A percentile compares a stretch with the other conserved stretches of the same genome.
phyloP scores from a whole-genome alignment of 2,888 invertebrate species.

The Spilarctia lutea region DNA sequence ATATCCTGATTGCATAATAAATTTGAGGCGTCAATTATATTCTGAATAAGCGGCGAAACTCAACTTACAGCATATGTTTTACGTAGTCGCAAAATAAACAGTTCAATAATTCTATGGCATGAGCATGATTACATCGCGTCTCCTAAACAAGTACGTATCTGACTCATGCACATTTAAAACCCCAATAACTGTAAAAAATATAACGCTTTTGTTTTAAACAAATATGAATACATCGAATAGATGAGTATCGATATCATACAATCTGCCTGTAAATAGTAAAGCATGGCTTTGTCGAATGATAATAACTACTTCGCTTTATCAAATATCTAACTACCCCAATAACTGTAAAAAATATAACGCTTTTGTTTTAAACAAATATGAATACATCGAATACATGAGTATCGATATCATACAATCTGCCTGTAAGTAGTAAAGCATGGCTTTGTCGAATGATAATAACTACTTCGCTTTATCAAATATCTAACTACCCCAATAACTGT shows the following conservation, averaged over 20 bases:
- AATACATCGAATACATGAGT: constrained; percentile 13
- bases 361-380: constrained; percentile 56
- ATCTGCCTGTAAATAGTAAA: constrained; percentile 32
- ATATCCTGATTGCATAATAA: constrained; percentile 1
- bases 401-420: constrained; percentile 13
- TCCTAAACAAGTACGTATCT: constrained; percentile 41
- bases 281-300: constrained; percentile 47
- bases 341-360: constrained; percentile 32
- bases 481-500: constrained; percentile 67
- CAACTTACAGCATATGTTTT: constrained; percentile 37
- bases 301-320: constrained; percentile 50
- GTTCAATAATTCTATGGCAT: constrained; percentile 7
- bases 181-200: constrained; percentile 49
- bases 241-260: constrained; percentile 14
- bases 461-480: constrained; percentile 54
- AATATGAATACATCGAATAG: constrained; percentile 2
- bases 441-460: constrained; percentile 43
- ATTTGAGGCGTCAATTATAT: constrained; percentile 30
- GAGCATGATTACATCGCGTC: constrained; percentile 3
- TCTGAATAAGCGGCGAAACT: constrained; percentile 41
- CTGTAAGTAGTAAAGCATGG: constrained; percentile 41
- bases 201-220: constrained; percentile 55
- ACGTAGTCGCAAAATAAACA: constrained; percentile 43
- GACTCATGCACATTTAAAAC: constrained; percentile 73
- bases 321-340: constrained; percentile 70